Base-by-base conservation (phyloP, 1,140 invertebrate species). In the Trichonephila clavata region DNA sequence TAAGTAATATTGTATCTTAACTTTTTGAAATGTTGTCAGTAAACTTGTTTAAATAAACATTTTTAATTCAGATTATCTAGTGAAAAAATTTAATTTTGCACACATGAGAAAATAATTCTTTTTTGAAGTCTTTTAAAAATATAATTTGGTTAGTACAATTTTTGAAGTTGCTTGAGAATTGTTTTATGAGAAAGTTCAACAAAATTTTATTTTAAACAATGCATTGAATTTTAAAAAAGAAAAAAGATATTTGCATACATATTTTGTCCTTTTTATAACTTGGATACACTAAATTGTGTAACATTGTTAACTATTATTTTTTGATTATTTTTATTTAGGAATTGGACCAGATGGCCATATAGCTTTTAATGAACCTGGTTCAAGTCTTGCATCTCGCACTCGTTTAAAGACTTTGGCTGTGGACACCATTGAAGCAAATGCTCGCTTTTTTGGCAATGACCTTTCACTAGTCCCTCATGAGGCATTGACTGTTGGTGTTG, bases 331-430 rank as follows among this genome's bases (percentile, higher is more conserved):
- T 90, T 59, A 39, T 95, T 95, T 94, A 98, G 98, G 98, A 81
- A 99, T 99, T 96, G 99, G 99, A 16, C 98, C 98, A n/a, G 99
- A 99, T 96, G 99, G 99, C 16, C 99, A 99, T 96, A 99, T 99
- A 95, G 99, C 99, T 14, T 99, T 99, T 96, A 99, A 99, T 96
- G 99, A 99, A 96, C 99, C 99, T 13, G 99, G 97, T 21, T 96
- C 96, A 24, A 99, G 98, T 86, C 96, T 99, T 94, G 97, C 98
- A 24, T 99, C 99, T 8, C 97, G 99, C 94, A 99, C 99, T 3
- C 97, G 99, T 95, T 97, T 99, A 0, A 99, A 99, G 96, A 99
- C 99, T 10, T 96, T 99, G 21, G 98, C 98, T 59, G 97, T 98
- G 95, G 99, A 99, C 96, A 99, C 99, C 21, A 97, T 99, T 81